Evolutionary conservation across 2,113 vertebrate genomes (phyloP), one percentile per base, ranked within the genome.

Genomic region (Protobothrops mucrosquamatus): DNA sequence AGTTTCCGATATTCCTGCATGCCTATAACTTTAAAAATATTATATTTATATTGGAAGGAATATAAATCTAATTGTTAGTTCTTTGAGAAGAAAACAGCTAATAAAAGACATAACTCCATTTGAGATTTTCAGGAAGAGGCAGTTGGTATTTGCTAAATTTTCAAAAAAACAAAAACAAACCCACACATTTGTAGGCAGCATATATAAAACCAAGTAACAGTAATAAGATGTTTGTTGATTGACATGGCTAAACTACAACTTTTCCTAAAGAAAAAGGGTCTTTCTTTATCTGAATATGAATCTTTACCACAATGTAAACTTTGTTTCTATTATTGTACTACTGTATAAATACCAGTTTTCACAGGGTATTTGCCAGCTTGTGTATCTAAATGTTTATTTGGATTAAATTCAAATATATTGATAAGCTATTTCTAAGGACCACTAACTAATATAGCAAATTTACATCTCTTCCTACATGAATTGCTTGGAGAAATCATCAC

Each of bases 331-430:
- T 95, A 94, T 95, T 93, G 93, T 74, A 61, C 14, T 26, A 54
- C 48, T 54, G 34, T 92, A 95, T 94, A 96, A 97, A 96, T 94
- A 95, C 94, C 96, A 93, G 91, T 93, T 95, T 96, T 94, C 91
- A 69, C 88, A 86, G 69, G 64, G 23, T 9, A 15, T 90, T 95
- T 96, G 93, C 93, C 91, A 94, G 94, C 74, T 59, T 43, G 87
- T 94, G 90, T 93, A 91, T 93, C 91, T 94, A 94, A 95, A 74
- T 57, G 87, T n/a, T 85, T 89, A 91, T 93, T 46, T 93, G 10
- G 87, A 91, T 95, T 91, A 91, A 92, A 96, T 34, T 74, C 86
- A 54, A 74, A 92, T 29, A 92, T 20, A 26, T 43, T 93, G 69
- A 43, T 88, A 90, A 85, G 3, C 87, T 56, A 22, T 26, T 22